phyloP scores from a whole-genome alignment of 2,113 vertebrate species.

The Australoheros scitulus region DNA sequence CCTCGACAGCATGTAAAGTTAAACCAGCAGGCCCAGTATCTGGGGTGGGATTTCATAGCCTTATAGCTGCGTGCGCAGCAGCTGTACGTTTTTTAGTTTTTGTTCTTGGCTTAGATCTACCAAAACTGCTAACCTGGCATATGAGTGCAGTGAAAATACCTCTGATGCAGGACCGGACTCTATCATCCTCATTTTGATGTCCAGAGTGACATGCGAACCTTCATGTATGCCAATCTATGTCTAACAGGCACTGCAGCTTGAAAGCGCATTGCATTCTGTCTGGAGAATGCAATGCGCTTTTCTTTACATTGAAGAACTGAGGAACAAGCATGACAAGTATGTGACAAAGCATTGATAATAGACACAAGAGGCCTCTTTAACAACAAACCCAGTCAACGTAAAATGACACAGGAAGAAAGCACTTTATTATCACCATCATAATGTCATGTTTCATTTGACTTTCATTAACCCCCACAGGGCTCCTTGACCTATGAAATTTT shows the following conservation, averaged over 20 bases:
- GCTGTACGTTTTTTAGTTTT: slow-evolving; percentile 1
- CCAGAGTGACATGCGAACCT: not conserved
- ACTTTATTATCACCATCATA: not conserved
- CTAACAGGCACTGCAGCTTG: not conserved
- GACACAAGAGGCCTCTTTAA: not conserved
- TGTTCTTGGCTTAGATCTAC: not conserved
- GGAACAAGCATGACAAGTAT: not conserved
- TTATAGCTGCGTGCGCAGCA: not conserved
- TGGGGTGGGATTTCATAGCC: slow-evolving; percentile 16
- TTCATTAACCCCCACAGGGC: not conserved
- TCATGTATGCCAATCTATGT: not conserved
- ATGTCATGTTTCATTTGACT: slow-evolving; percentile 11
- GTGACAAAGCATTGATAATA: not conserved
- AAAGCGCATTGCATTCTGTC: not conserved
- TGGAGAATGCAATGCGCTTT: not conserved
- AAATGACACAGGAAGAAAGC: not conserved
- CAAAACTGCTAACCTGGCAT: too few species aligned
- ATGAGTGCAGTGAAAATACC: not conserved
- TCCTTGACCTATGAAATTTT: slow-evolving; percentile 11
- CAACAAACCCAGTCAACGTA: not conserved
- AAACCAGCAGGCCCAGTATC: slow-evolving; percentile 6
- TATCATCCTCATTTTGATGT: not conserved
- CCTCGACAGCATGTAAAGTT: slow-evolving; percentile 16
- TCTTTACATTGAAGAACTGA: not conserved
- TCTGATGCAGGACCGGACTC: not conserved